These are phyloP conservation scores for Heliconius ismenius DNA, from an alignment of 2,888 invertebrate species.

Conservation along the genomic window DNA sequence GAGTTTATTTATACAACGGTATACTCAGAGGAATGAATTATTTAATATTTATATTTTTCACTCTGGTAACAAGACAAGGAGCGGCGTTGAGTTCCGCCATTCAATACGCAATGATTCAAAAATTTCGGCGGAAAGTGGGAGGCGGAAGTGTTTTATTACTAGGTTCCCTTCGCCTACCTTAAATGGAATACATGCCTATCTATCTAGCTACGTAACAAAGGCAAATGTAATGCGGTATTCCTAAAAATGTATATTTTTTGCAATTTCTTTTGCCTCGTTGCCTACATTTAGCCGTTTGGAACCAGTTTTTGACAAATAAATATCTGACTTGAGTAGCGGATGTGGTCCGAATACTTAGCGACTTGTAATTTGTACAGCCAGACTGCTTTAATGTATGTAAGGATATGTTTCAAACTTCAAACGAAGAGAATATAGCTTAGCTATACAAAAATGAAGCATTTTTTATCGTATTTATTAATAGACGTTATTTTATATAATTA, in stretches of 20 bases:
- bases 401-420: neutral
- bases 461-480: neutral
- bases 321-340: constrained; percentile 29
- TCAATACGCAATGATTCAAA: too few relatives aligned
- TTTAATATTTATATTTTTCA: too few relatives aligned
- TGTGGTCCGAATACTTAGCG: constrained; percentile 31
- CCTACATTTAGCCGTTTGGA: constrained; percentile 15
- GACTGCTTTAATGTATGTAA: neutral
- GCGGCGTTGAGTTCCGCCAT: too few relatives aligned
- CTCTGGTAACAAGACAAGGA: too few relatives aligned
- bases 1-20: too few relatives aligned
- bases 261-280: constrained; percentile 27
- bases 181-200: too few relatives aligned
- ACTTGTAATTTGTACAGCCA: constrained; percentile 5
- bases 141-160: too few relatives aligned
- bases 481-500: too few relatives aligned
- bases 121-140: too few relatives aligned
- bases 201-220: neutral
- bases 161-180: too few relatives aligned
- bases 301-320: constrained; percentile 35
- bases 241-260: constrained; percentile 17
- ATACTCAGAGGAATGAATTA: too few relatives aligned
- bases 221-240: neutral
- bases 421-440: neutral
- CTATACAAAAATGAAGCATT: neutral